These are phyloP conservation scores for Gavia stellata DNA, from an alignment of 2,113 vertebrate genomes.

Conservation along the genomic window DNA sequence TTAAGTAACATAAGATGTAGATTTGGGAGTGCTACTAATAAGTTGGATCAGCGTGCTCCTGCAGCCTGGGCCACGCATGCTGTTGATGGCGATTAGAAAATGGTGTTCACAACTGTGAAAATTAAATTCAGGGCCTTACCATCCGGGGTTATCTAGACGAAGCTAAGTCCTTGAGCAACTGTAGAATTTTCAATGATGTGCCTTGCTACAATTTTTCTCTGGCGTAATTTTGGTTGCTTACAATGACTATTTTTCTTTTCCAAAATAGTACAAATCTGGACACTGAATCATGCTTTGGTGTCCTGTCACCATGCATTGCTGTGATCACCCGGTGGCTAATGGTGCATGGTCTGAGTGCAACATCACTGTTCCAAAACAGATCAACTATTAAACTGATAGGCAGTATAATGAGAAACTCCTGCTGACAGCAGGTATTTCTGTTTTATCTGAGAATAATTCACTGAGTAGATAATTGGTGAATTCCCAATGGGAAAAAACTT, in stretches of 20 bases:
- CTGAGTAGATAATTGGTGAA: conserved; percentile 74
- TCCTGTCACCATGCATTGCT: neutral
- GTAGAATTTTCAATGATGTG: conserved; percentile 28
- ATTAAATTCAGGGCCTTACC: neutral
- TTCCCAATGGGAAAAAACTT: conserved; percentile 70
- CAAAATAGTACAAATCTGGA: conserved; percentile 3
- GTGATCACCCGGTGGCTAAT: conserved; percentile 18
- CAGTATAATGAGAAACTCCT: conserved; percentile 54
- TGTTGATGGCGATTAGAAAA: neutral
- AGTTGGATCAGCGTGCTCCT: neutral
- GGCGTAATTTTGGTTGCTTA: conserved; percentile 32
- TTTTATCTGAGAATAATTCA: conserved; percentile 74
- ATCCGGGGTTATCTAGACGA: conserved; percentile 20
- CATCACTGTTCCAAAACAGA: neutral
- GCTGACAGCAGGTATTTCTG: conserved; percentile 66
- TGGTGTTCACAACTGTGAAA: neutral
- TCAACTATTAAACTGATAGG: conserved; percentile 3
- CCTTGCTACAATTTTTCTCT: conserved; percentile 32
- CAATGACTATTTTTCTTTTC: neutral
- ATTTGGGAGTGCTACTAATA: neutral
- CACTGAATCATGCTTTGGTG: conserved; percentile 38
- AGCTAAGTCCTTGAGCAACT: conserved; percentile 40
- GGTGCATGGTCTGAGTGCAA: conserved; percentile 27
- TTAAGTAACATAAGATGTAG: neutral
- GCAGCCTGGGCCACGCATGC: neutral